Evolutionary conservation across 2,797 vertebrate genomes (phyloP).

Genomic region (Macropus fuliginosus): DNA sequence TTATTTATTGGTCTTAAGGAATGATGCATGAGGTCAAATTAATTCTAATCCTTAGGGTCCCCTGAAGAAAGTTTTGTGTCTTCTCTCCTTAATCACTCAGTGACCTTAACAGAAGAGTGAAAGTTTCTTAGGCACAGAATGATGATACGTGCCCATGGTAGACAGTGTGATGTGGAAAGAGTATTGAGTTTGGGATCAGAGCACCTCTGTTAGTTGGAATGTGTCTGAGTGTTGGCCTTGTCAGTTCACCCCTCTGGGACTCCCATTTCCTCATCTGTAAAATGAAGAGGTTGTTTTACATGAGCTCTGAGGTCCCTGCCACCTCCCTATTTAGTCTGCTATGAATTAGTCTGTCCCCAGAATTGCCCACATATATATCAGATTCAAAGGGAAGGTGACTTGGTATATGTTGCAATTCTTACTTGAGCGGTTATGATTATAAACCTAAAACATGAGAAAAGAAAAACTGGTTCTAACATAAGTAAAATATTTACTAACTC

Average conservation of each 20-base stretch:
- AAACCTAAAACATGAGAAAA: conserved; percentile 24
- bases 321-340: neutral
- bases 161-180: neutral
- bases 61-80: conserved; percentile 12
- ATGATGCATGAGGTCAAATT: neutral
- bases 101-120: conserved; percentile 10
- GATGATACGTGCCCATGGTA: neutral
- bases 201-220: neutral
- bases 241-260: neutral
- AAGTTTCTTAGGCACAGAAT: neutral
- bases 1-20: conserved; percentile 54
- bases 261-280: neutral
- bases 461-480: neutral
- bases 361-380: neutral
- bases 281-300: neutral
- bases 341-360: neutral
- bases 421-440: neutral
- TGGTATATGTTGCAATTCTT: neutral
- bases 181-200: neutral
- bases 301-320: neutral
- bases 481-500: neutral
- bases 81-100: conserved; percentile 42
- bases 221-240: neutral
- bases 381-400: neutral
- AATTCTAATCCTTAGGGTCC: conserved; percentile 25